phyloP scores from a whole-genome alignment of 2,797 vertebrate species.

The Trematomus bernacchii region DNA sequence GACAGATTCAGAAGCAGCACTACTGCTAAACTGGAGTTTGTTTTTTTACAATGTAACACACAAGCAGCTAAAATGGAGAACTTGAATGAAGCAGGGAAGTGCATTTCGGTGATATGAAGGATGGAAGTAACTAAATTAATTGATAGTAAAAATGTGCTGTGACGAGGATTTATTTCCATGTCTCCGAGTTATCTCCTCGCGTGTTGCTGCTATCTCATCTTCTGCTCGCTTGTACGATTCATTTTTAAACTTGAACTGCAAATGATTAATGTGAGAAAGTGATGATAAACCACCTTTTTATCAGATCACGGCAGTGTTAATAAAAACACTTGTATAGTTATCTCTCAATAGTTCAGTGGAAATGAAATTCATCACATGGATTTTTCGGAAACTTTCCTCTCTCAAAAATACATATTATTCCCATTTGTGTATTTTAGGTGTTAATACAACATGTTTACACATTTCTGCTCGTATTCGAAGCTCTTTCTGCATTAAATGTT shows the following conservation, averaged over 20 bases:
- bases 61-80: background rate
- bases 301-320: slow-evolving; percentile 34
- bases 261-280: slow-evolving; percentile 20
- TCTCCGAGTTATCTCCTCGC: background rate
- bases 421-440: too few species aligned
- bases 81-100: background rate
- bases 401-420: background rate
- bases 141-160: background rate
- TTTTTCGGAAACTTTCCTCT: background rate
- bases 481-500: too few species aligned
- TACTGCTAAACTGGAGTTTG: background rate
- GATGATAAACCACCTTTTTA: slow-evolving; percentile 31
- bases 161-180: background rate
- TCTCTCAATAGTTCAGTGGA: slow-evolving; percentile 6
- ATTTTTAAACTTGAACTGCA: background rate
- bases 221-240: background rate
- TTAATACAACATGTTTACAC: too few species aligned
- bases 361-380: background rate
- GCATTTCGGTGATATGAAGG: slow-evolving; percentile 6
- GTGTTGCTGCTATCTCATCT: background rate
- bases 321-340: slow-evolving; percentile 31
- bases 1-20: slow-evolving; percentile 41
- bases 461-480: too few species aligned
- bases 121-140: background rate
- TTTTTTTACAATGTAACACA: slow-evolving; percentile 13